Evolutionary conservation across 2,113 vertebrate species (phyloP), one percentile per base, ranked within the genome.

Genomic region (Todiramphus chloris): DNA sequence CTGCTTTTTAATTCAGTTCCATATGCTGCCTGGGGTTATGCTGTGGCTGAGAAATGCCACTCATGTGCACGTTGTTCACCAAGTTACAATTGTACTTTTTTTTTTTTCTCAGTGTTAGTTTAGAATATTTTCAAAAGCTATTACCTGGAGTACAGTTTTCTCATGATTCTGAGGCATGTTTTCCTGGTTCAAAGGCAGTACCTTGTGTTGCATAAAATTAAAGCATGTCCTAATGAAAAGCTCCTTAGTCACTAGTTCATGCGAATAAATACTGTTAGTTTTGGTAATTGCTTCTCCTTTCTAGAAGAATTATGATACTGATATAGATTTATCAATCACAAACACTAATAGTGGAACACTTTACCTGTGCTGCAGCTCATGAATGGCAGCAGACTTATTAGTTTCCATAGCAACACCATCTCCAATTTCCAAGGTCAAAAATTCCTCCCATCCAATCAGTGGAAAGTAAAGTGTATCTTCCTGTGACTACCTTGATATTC

Each of bases 331-430:
- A 98, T 98, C 97, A 98, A 98, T 98, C 96, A 98, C 97, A 98
- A 96, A 91, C 87, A 92, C 96, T 96, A 98, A 97, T 82, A 98
- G 97, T 86, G 97, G 97, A 96, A 97, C 83, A 89, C 95, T 98
- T 98, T 98, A 99, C 99, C 99, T 98, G 98, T 94, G 91, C 98
- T 98, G 97, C 98, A 98, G 96, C 96, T 98, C 97, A 98, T 98
- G 98, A 99, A 98, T 98, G 98, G 98, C 98, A 99, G 98, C 96
- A 99, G 98, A 98, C 98, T 98, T 98, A 99, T 96, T 97, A 99
- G 98, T 99, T 99, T 98, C 99, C 99, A 99, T 99, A 98, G 99
- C 98, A 99, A 99, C 99, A 98, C 96, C 98, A 99, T 99, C 98
- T 98, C 99, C 98, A 98, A 98, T 98, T 98, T 98, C 97, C 98